Percentiles rank a stretch among this genome's conserved stretches.
phyloP scores from a whole-genome alignment of 2,888 invertebrate genomes.

The Agonopterix arenella region DNA sequence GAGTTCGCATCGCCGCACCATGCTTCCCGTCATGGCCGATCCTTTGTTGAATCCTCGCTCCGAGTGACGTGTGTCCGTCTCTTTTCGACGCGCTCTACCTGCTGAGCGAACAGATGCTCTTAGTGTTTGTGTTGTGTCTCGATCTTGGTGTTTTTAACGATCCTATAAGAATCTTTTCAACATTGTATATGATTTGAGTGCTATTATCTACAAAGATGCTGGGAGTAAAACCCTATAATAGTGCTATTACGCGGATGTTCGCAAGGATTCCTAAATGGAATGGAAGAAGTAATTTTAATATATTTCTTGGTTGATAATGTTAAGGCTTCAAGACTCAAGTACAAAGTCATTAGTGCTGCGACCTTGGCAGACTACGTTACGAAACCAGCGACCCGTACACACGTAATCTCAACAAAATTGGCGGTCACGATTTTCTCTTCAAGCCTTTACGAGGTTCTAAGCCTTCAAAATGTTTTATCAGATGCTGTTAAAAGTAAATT shows the following conservation, averaged over 20 bases:
- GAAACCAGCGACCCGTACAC: conserved; percentile 49
- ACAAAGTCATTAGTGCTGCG: conserved; percentile 53
- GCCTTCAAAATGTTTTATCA: conserved; percentile 22
- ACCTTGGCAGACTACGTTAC: conserved; percentile 63
- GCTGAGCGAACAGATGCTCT: conserved; percentile 39
- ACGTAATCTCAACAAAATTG: conserved; percentile 54
- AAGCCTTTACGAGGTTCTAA: conserved; percentile 21
- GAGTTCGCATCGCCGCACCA: conserved; percentile 54
- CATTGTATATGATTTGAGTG: conserved; percentile 19
- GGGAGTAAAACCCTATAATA: conserved; percentile 23
- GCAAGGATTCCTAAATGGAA: conserved; percentile 22
- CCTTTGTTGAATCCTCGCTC: conserved; percentile 65
- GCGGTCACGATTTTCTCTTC: conserved; percentile 53
- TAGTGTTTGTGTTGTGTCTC: conserved; percentile 40
- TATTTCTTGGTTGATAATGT: conserved; percentile 30
- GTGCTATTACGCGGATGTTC: conserved; percentile 18
- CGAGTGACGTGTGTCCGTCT: conserved; percentile 61
- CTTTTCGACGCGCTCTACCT: conserved; percentile 58
- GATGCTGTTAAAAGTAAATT: conserved; percentile 15
- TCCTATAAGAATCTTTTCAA: conserved; percentile 18
- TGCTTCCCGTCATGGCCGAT: conserved; percentile 59
- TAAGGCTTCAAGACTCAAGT: conserved; percentile 41
- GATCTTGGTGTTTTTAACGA: conserved; percentile 15
- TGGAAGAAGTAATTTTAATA: conserved; percentile 17
- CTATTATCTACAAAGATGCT: conserved; percentile 25